A percentile compares a stretch with the other conserved stretches of the same genome.
Conservation (phyloP, 2,797 vertebrate species). For the Scarus forsteni region DNA sequence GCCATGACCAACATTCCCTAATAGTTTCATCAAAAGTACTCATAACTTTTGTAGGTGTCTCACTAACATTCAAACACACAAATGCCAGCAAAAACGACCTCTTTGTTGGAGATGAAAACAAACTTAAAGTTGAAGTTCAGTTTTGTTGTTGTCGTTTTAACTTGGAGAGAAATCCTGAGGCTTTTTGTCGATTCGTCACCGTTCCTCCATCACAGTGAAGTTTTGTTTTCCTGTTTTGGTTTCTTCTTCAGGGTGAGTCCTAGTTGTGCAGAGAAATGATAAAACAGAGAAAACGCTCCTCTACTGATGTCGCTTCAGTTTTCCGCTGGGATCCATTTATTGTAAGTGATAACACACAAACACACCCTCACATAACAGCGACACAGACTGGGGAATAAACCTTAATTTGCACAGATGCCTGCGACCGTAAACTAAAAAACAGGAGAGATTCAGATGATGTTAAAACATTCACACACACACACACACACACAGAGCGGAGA, state of each 20-base stretch:
- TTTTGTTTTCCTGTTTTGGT: conserved; percentile 29
- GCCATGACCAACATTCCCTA: too few species aligned
- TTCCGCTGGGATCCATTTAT: conserved; percentile 47
- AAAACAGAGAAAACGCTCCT: conserved; percentile 18
- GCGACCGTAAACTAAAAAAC: not conserved
- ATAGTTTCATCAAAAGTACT: too few species aligned
- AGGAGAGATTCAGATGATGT: not conserved
- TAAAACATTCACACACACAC: not conserved
- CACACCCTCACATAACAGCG: not conserved
- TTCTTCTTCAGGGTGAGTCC: not conserved
- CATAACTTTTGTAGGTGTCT: too few species aligned
- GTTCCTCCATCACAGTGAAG: conserved; percentile 7
- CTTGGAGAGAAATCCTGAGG: not conserved
- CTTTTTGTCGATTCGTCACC: conserved; percentile 10
- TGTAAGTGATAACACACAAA: conserved; percentile 28
- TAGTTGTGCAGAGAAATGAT: conserved; percentile 5
- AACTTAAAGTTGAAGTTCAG: too few species aligned
- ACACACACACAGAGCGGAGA: not conserved
- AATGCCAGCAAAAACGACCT: too few species aligned
- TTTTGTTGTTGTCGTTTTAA: too few species aligned
- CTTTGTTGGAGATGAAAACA: too few species aligned
- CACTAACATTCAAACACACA: too few species aligned
- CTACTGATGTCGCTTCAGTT: conserved; percentile 27
- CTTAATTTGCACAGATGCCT: too few species aligned
- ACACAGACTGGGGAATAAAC: conserved; percentile 12